A percentile compares a stretch with the other conserved stretches of the same genome.
Evolutionary conservation across 2,113 vertebrate genomes (phyloP).

Genomic region (Nipponia nippon): DNA sequence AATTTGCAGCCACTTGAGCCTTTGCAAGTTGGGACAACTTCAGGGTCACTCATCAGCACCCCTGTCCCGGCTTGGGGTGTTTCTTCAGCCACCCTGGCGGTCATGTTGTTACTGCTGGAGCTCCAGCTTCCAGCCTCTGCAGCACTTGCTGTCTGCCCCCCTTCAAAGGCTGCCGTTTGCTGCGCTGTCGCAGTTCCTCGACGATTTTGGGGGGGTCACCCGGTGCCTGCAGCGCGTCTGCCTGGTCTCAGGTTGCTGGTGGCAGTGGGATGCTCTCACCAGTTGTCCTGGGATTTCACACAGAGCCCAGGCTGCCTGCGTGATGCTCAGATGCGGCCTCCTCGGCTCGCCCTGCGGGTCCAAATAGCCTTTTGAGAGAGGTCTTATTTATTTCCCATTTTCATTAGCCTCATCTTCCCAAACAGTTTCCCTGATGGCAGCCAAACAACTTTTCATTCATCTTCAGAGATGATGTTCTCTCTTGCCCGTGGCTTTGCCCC

Average conservation of each 20-base stretch:
- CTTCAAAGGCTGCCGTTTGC: not conserved
- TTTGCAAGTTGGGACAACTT: not conserved
- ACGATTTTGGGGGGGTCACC: not conserved
- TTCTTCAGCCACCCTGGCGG: not conserved
- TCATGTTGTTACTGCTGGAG: accelerated
- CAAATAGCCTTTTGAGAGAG: not conserved
- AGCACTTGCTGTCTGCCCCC: not conserved
- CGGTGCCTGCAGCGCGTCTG: accelerated
- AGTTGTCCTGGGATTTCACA: accelerated
- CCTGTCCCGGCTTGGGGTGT: not conserved
- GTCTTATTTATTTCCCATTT: slow-evolving; percentile 25
- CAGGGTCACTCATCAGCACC: not conserved
- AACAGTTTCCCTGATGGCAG: not conserved
- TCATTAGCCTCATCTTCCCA: not conserved
- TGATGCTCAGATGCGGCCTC: not conserved
- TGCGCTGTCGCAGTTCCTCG: accelerated
- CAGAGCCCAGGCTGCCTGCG: not conserved
- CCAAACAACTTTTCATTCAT: not conserved
- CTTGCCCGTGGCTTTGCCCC: not conserved
- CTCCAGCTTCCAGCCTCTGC: accelerated
- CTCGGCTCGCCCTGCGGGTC: not conserved
- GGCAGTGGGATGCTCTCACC: not conserved
- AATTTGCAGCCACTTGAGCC: not conserved
- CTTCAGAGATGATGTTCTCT: not conserved
- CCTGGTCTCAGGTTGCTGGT: accelerated